Evolutionary conservation across 2,888 invertebrate species (phyloP).

Genomic region (Osmoderma eremita): DNA sequence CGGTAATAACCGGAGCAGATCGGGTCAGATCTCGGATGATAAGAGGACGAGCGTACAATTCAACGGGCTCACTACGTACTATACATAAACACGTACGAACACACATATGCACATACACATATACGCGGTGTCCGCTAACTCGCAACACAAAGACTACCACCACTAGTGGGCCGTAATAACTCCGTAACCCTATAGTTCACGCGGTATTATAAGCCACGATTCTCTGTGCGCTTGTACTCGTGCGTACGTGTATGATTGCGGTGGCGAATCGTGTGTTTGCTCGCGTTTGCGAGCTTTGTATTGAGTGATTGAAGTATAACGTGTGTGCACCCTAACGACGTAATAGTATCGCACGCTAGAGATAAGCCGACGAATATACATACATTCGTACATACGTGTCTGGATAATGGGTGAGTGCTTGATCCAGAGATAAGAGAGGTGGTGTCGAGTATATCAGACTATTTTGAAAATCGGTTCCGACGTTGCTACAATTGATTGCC

Average conservation of each 20-base stretch:
- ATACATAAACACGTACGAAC: background rate
- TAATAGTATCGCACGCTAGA: slow-evolving; percentile 14
- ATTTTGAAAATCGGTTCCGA: too few relatives aligned
- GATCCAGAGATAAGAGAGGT: background rate
- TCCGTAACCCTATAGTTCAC: background rate
- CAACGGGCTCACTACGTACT: slow-evolving; percentile 13
- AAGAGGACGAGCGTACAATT: slow-evolving; percentile 15
- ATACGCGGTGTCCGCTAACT: slow-evolving; percentile 6
- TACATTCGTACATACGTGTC: too few relatives aligned
- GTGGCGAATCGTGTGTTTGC: slow-evolving; percentile 33
- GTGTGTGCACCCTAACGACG: slow-evolving; percentile 5
- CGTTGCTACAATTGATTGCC: too few relatives aligned
- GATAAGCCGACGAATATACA: slow-evolving; percentile 16
- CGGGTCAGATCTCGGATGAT: slow-evolving; percentile 54
- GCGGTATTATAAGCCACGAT: slow-evolving; percentile 16
- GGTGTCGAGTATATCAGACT: too few relatives aligned
- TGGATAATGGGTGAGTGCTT: background rate
- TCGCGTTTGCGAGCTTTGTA: slow-evolving; percentile 28
- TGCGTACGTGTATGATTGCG: slow-evolving; percentile 25
- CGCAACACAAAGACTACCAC: too few relatives aligned
- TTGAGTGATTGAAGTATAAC: slow-evolving; percentile 34
- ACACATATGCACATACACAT: slow-evolving; percentile 5
- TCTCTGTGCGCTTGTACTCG: background rate
- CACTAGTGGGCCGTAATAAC: too few relatives aligned
- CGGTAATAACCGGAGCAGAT: slow-evolving; percentile 61